phyloP scores from a whole-genome alignment of 2,113 vertebrate species.

The Laticauda laticaudata region DNA sequence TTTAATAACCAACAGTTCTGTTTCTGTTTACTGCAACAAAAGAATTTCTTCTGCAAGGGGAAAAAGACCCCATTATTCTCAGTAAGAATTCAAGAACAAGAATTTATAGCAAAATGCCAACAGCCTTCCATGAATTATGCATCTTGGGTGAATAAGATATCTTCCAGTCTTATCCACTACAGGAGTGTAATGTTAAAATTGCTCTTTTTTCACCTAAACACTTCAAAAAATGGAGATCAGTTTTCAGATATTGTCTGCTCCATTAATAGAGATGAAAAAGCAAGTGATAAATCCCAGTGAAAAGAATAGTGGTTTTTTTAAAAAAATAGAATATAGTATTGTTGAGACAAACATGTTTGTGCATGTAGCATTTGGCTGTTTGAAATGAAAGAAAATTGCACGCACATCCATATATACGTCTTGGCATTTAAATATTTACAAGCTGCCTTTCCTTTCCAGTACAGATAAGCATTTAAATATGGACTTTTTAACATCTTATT shows the following conservation, averaged over 20 bases:
- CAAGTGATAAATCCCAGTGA: neutral
- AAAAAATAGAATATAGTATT: neutral
- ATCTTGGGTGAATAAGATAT: neutral
- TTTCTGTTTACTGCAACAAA: neutral
- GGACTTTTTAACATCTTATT: neutral
- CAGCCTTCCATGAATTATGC: neutral
- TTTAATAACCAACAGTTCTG: neutral
- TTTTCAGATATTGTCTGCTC: neutral
- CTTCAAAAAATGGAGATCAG: neutral
- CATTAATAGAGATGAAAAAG: neutral
- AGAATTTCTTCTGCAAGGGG: neutral
- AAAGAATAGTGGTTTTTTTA: neutral
- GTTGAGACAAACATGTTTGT: neutral
- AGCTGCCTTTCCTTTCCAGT: neutral
- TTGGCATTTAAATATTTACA: neutral
- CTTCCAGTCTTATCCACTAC: neutral
- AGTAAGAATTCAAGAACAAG: neutral
- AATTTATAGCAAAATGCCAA: neutral
- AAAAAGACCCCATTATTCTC: neutral
- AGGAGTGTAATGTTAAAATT: neutral
- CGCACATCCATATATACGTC: neutral
- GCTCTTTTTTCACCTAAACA: neutral
- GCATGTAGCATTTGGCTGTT: neutral
- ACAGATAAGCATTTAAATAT: neutral
- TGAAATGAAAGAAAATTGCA: neutral